phyloP scores from a whole-genome alignment of 2,888 invertebrate species.

The Argyresthia albistria region DNA sequence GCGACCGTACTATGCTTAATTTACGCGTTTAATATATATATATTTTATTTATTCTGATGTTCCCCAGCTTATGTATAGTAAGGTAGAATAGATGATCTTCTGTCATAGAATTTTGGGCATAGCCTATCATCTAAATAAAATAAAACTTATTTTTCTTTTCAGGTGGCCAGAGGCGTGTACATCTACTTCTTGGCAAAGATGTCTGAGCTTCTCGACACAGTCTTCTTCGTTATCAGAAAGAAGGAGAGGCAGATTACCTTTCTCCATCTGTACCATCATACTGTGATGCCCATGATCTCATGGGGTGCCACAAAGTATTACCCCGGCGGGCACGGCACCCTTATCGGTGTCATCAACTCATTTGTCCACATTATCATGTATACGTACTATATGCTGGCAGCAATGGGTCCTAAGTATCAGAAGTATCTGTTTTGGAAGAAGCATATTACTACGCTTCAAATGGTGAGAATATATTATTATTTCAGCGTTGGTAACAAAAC shows the following conservation, averaged over 20 bases:
- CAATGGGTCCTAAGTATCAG: conserved; percentile 89
- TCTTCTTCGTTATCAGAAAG: conserved; percentile 94
- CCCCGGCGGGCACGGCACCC: conserved; percentile 91
- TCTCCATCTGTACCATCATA: conserved; percentile 94
- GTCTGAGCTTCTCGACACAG: conserved; percentile 90
- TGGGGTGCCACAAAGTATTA: conserved; percentile 95
- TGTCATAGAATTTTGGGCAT: too few species aligned
- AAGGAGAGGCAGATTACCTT: conserved; percentile 92
- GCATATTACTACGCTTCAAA: conserved; percentile 91
- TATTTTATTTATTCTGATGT: too few species aligned
- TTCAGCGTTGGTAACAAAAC: too few species aligned
- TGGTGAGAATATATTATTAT: conserved; percentile 70
- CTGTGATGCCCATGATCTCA: conserved; percentile 94
- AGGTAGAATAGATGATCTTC: too few species aligned
- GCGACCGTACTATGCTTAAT: too few species aligned
- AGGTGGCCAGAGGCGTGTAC: conserved; percentile 83
- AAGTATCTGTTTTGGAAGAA: conserved; percentile 96
- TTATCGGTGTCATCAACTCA: conserved; percentile 91
- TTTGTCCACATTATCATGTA: conserved; percentile 98
- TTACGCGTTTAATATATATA: too few species aligned
- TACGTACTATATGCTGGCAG: conserved; percentile 90
- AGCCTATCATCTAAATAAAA: not conserved
- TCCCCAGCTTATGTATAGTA: too few species aligned
- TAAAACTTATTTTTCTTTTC: conserved; percentile 7
- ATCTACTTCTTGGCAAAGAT: conserved; percentile 92